phyloP scores from a whole-genome alignment of 2,113 vertebrate species.

The Prietella phreatophila region DNA sequence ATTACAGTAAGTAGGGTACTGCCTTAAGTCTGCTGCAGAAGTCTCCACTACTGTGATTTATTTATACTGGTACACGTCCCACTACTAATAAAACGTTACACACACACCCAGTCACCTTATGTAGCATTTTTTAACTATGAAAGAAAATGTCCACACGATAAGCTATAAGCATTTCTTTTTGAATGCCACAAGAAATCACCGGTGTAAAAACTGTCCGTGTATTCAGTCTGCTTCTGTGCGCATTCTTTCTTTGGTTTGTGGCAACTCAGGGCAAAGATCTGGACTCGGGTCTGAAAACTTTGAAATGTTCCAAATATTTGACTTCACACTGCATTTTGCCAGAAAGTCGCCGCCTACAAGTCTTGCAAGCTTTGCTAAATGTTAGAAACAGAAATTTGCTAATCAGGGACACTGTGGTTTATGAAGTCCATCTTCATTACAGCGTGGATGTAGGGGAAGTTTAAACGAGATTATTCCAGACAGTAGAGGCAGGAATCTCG shows the following conservation, averaged over 20 bases:
- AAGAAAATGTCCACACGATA: not conserved
- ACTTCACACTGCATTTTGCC: not conserved
- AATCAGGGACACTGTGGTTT: not conserved
- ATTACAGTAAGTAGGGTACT: not conserved
- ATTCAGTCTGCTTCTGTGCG: not conserved
- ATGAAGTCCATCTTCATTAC: not conserved
- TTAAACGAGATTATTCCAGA: not conserved
- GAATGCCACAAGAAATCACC: not conserved
- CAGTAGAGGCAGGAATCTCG: not conserved
- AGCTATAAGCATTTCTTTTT: not conserved
- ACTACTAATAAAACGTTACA: too few relatives aligned
- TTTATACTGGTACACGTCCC: too few relatives aligned
- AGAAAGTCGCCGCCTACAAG: not conserved
- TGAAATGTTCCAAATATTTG: not conserved
- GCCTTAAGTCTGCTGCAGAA: too few relatives aligned
- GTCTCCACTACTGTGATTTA: too few relatives aligned
- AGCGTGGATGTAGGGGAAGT: not conserved
- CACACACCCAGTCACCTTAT: not conserved
- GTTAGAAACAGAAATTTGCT: not conserved
- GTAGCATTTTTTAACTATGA: not conserved
- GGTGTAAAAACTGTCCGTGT: not conserved
- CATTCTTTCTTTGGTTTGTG: not conserved
- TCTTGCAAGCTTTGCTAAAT: not conserved
- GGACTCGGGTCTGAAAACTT: not conserved
- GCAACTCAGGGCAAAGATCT: slow-evolving; percentile 6